Base-by-base conservation (phyloP, 2,113 vertebrate species). In the Heterotilapia buettikoferi region DNA sequence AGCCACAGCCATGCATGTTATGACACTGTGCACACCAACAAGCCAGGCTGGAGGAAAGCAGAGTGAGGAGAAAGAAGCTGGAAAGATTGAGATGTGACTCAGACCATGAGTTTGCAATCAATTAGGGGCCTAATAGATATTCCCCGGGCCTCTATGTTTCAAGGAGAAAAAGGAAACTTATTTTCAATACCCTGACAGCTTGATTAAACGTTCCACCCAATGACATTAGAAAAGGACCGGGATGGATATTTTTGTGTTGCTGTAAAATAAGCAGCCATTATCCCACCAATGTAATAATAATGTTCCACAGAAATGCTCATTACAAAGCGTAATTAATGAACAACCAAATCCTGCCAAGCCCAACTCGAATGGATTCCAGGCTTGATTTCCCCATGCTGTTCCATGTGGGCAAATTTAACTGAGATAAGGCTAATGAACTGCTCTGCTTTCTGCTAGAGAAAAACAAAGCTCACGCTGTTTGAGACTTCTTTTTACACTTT, bases 301-400 rank as follows among this genome's bases (percentile, higher is more conserved):
- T 92, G 94, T 94, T 92, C 84, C 92, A 95, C 87, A 92, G 90
- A 88, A 88, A 95, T 87, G 91, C 91, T 95, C 89, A 92, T 94
- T 94, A 94, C 93, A 91, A 95, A 93, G 93, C 82, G 71, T 94
- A 93, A 95, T 96, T 95, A 96, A 94, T 93, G 90, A 95, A 95
- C 93, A 95, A 85, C 84, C 92, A 88, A 93, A 93, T 90, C 91
- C 85, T 92, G 94, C 93, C 93, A 95, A 91, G 92, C 66, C 86
- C 85, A 90, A 81, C 79, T 92, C 90, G 36, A 68, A 87, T 40
- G 68, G 89, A 93, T 93, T 91, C 91, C 86, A 90, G 82, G 84
- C 90, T 90, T 93, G 88, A 89, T 94, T 91, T 95, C 92, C 90
- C 90, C 26, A 12, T 40, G 90, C 92, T 93, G 94, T 90, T 94